A percentile compares a stretch with the other conserved stretches of the same genome.
Evolutionary conservation across 2,797 vertebrate species (phyloP).

Genomic region (Arremon brunneinucha): DNA sequence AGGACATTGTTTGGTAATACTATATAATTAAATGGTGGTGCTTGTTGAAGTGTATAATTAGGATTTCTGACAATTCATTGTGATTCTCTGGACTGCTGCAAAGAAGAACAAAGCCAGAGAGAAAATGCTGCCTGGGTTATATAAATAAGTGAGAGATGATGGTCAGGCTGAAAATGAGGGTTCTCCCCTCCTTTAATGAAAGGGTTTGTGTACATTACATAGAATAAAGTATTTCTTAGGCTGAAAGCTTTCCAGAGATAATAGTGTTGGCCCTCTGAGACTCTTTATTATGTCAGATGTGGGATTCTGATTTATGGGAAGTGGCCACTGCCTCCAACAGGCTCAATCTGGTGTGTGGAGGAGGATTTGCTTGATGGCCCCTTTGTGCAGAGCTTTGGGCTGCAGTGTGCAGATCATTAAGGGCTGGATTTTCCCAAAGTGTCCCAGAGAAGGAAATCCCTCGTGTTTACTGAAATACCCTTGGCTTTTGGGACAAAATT

Average conservation of each 20-base stretch:
- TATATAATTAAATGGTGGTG: constrained; percentile 63
- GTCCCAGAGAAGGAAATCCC: not conserved
- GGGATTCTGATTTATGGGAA: constrained; percentile 54
- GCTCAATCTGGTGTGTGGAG: not conserved
- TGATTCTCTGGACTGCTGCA: constrained; percentile 51
- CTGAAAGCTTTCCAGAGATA: constrained; percentile 69
- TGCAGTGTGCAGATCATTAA: not conserved
- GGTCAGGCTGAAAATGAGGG: constrained; percentile 47
- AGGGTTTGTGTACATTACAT: constrained; percentile 66
- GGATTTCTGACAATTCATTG: constrained; percentile 59
- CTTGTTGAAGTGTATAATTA: constrained; percentile 59
- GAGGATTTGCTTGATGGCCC: not conserved
- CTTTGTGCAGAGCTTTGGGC: not conserved
- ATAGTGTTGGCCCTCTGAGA: constrained; percentile 58
- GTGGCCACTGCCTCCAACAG: not conserved
- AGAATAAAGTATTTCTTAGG: constrained; percentile 64
- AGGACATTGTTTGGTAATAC: constrained; percentile 50
- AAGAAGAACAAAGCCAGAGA: constrained; percentile 55
- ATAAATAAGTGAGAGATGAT: constrained; percentile 54
- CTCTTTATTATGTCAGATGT: constrained; percentile 59
- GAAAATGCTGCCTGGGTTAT: constrained; percentile 49
- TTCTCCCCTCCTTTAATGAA: constrained; percentile 52
- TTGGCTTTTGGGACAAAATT: not conserved
- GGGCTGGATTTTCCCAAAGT: not conserved
- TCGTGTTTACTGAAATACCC: not conserved